These are phyloP conservation scores for Pteria penguin DNA, from an alignment of 2,888 invertebrate genomes.

Conservation along the genomic window DNA sequence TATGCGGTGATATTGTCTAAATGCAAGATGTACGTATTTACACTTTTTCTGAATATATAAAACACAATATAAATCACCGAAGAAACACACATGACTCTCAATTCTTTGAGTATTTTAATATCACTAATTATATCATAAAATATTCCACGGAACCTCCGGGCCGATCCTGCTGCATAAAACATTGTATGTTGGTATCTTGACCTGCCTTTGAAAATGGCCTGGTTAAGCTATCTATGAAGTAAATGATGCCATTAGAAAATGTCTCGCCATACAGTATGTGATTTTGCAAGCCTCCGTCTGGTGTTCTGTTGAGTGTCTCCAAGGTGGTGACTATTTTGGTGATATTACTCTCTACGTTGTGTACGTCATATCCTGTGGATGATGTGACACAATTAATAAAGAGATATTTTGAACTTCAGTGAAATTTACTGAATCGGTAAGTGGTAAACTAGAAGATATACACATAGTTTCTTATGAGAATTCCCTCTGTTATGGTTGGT, in stretches of 20 bases:
- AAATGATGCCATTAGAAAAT: not conserved
- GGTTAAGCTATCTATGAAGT: not conserved
- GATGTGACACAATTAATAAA: no score
- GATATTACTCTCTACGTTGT: not conserved
- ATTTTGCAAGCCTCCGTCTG: not conserved
- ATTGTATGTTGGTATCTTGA: not conserved
- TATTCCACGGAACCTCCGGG: not conserved
- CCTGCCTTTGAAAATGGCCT: not conserved
- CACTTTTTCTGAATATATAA: no score
- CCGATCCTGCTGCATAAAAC: slow-evolving; percentile 3
- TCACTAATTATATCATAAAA: not conserved
- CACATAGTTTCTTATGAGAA: no score
- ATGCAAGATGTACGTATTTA: no score
- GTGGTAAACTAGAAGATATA: no score
- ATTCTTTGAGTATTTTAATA: no score
- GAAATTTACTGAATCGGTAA: no score
- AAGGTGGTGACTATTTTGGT: not conserved
- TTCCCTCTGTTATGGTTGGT: no score
- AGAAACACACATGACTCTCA: no score
- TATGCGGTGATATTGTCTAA: no score
- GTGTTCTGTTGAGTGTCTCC: not conserved
- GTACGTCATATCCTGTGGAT: not conserved
- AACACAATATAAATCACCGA: no score
- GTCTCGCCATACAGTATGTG: not conserved
- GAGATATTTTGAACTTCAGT: no score